A percentile compares a stretch with the other conserved stretches of the same genome.
Conservation (phyloP, 1,140 invertebrate genomes). For the Papilio dardanus region DNA sequence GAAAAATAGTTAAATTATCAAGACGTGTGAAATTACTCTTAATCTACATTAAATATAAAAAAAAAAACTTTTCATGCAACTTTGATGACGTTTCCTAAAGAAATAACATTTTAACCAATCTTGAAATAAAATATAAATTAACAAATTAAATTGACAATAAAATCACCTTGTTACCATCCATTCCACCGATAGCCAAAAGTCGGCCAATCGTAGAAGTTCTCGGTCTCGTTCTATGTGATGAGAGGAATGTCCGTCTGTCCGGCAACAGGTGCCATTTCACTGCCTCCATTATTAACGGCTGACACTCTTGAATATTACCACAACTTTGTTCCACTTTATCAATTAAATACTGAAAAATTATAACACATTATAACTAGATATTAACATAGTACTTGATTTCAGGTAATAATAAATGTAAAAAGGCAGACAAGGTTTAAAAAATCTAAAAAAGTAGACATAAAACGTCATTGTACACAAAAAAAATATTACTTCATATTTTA, state of each 20-base stretch:
- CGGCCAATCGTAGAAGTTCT: constrained; percentile 95
- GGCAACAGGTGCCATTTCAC: constrained; percentile 96
- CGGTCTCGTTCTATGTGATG: constrained; percentile 90
- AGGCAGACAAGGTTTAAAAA: too few species aligned
- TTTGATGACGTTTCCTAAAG: too few species aligned
- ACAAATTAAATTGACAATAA: neutral
- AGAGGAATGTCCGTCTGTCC: constrained; percentile 90
- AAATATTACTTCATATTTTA: too few species aligned
- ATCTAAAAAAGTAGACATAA: too few species aligned
- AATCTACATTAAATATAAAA: too few species aligned
- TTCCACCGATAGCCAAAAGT: constrained; percentile 94
- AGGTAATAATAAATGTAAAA: too few species aligned
- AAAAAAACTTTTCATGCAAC: too few species aligned
- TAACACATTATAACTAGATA: neutral
- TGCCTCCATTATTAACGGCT: constrained; percentile 95
- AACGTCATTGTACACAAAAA: too few species aligned
- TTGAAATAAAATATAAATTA: too few species aligned
- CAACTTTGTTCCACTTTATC: constrained; percentile 90
- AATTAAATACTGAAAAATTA: constrained; percentile 88
- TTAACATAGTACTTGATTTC: neutral
- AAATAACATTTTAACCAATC: too few species aligned
- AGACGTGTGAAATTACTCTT: neutral
- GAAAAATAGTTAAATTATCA: constrained; percentile 33
- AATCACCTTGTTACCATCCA: constrained; percentile 91
- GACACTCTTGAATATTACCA: constrained; percentile 87